phyloP scores from a whole-genome alignment of 2,797 vertebrate genomes.

The Mormyrops boulengeri region DNA sequence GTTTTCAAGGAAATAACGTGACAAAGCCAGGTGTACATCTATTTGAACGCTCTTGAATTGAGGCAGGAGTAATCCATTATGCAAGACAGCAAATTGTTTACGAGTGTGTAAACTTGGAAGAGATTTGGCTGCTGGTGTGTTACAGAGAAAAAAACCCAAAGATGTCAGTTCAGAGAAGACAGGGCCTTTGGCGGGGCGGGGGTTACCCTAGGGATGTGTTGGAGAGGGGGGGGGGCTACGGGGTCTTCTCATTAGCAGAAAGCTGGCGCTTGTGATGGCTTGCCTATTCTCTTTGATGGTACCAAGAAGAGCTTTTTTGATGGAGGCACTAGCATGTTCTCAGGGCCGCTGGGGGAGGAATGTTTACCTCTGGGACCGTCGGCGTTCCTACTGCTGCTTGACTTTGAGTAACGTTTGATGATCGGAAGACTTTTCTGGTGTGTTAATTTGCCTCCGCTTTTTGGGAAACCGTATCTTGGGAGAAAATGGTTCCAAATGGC shows the following conservation, averaged over 20 bases:
- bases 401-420: background rate
- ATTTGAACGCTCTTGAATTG: background rate
- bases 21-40: background rate
- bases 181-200: background rate
- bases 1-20: background rate
- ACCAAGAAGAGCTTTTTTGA: background rate
- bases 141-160: background rate
- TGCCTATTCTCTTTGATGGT: slow-evolving; percentile 23
- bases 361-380: background rate
- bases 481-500: background rate
- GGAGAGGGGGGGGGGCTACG: background rate
- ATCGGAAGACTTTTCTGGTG: background rate
- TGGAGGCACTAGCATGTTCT: background rate
- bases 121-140: background rate
- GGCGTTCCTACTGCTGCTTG: background rate
- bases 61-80: background rate
- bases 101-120: background rate
- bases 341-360: background rate
- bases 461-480: background rate
- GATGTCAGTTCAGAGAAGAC: background rate
- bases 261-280: slow-evolving; percentile 15
- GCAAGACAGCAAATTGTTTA: slow-evolving; percentile 4
- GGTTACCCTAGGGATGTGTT: background rate
- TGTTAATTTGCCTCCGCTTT: background rate
- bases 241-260: slow-evolving; percentile 12